phyloP scores from a whole-genome alignment of 2,113 vertebrate species.

The Guaruba guarouba region DNA sequence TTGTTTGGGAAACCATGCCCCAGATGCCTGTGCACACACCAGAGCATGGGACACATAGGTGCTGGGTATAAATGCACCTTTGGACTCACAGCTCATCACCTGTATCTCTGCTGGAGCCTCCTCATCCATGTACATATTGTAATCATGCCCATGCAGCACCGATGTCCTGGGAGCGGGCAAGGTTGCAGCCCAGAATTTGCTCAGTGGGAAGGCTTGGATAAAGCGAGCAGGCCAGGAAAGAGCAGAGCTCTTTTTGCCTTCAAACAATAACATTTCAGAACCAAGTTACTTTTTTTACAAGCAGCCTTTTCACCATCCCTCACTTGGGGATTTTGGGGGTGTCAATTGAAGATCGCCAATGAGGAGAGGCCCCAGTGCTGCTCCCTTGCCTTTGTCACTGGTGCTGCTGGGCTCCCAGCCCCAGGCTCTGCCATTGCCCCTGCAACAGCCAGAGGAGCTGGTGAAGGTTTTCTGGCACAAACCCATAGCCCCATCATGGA shows the following conservation, averaged over 20 bases:
- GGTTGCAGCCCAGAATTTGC: background rate
- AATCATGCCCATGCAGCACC: background rate
- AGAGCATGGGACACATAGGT: background rate
- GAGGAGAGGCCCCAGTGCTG: background rate
- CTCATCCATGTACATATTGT: background rate
- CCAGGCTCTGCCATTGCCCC: background rate
- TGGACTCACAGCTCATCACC: background rate
- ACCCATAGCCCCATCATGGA: background rate
- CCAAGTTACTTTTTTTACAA: background rate
- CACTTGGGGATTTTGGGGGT: background rate
- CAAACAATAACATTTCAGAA: background rate
- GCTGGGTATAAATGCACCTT: background rate
- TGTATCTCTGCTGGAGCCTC: background rate
- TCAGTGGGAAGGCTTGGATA: background rate
- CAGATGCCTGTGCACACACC: rapidly evolving
- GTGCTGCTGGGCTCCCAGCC: background rate
- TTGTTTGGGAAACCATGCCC: background rate
- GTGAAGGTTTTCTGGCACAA: background rate
- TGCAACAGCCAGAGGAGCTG: background rate
- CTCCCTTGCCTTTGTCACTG: background rate
- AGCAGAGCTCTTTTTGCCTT: background rate
- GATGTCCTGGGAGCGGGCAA: background rate
- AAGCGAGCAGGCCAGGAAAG: background rate
- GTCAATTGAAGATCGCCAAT: background rate
- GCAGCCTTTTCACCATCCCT: background rate